Evolutionary conservation across 2,113 vertebrate genomes (phyloP), one percentile per base, ranked within the genome.

Genomic region (Trichomycterus rosablanca): DNA sequence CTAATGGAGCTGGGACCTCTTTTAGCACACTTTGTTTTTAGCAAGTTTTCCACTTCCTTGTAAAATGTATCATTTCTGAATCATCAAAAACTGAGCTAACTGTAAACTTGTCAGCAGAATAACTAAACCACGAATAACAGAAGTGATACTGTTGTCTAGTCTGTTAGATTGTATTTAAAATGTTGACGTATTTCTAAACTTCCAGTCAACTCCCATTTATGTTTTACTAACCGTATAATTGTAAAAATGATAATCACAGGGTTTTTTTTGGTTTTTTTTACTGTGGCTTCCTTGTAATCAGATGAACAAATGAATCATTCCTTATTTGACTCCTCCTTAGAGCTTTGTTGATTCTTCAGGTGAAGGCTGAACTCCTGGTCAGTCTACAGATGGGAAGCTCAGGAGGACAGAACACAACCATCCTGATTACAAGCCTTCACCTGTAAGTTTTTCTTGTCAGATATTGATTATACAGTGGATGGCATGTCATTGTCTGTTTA

Each of bases 261-360:
- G n/a, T n/a, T n/a, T n/a, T n/a, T n/a, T n/a, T n/a, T n/a, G n/a
- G n/a, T n/a, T n/a, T n/a, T n/a, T n/a, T n/a, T n/a, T n/a, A n/a
- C n/a, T n/a, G n/a, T n/a, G n/a, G n/a, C 14, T 20, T 50, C 34
- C 22, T 4, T 5, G 4, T 18, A 28, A 26, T 18, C 34, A 28
- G 11, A 10, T 7, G 5, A 15, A 18, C 22, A 49, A 9, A 26
- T 16, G 10, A 18, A 14, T 51, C 16, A 35, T 12, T 62, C 35
- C 59, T 62, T 19, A 8, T 48, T 34, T 40, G 30, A 34, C 59
- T 37, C 63, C 63, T 12, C 59, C 70, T 52, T 23, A 14, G 3
- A 40, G 24, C 37, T 32, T 7, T 23, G 30, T 39, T 59, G 24
- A 46, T 45, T 48, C 59, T 50, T 8, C 4, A 24, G n/a, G 40